phyloP scores from a whole-genome alignment of 2,113 vertebrate genomes.

The Dasyurus viverrinus region DNA sequence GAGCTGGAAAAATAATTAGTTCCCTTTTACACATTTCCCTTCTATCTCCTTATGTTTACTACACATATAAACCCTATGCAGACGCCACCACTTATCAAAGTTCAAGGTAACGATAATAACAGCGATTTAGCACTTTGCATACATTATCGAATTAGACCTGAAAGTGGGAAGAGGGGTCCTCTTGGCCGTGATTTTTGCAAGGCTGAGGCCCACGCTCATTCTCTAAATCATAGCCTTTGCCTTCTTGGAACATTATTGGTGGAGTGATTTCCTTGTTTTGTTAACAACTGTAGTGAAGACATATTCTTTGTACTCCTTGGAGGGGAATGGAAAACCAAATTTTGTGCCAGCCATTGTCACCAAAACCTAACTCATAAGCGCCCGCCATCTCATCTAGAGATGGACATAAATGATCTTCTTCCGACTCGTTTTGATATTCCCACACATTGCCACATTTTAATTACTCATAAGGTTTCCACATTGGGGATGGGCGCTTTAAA shows the following conservation, averaged over 20 bases:
- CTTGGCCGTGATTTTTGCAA: background rate
- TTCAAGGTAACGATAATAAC: background rate
- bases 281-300: conserved; percentile 66
- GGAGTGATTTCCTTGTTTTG: conserved; percentile 56
- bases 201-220: background rate
- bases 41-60: background rate
- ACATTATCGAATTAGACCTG: background rate
- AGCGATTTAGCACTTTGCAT: background rate
- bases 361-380: conserved; percentile 68
- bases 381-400: conserved; percentile 66
- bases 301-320: conserved; percentile 56
- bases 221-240: background rate
- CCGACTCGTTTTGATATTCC: conserved; percentile 77
- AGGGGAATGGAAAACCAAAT: conserved; percentile 68
- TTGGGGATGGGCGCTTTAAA: conserved; percentile 80
- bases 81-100: background rate
- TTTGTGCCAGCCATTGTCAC: conserved; percentile 67
- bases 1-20: background rate
- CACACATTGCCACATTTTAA: conserved; percentile 81
- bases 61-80: background rate
- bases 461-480: conserved; percentile 81
- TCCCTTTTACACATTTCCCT: background rate
- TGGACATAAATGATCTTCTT: conserved; percentile 76
- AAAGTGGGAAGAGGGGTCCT: background rate
- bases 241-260: background rate